phyloP scores from a whole-genome alignment of 2,797 vertebrate genomes.

The Propithecus deckenii region DNA sequence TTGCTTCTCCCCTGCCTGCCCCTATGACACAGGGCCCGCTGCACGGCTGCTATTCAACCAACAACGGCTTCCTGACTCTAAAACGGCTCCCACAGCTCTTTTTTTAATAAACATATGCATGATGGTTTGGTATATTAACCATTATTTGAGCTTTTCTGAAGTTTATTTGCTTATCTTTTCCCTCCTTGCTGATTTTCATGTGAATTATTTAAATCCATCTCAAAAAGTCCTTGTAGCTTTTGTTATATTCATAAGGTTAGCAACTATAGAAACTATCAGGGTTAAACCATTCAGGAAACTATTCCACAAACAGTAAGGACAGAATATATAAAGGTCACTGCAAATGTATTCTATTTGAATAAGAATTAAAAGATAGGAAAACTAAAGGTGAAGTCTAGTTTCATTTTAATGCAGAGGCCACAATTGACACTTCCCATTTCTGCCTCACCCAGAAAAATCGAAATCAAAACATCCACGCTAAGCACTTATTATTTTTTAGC shows the following conservation, averaged over 20 bases:
- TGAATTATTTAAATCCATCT: conserved; percentile 42
- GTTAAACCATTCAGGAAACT: background rate
- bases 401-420: background rate
- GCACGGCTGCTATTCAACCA: no score
- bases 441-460: conserved; percentile 25
- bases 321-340: background rate
- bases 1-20: background rate
- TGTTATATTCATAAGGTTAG: background rate
- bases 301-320: background rate
- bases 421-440: background rate
- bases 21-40: background rate
- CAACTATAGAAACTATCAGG: background rate
- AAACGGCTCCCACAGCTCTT: background rate
- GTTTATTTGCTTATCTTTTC: conserved; percentile 16
- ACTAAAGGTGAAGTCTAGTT: background rate
- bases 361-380: background rate
- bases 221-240: background rate
- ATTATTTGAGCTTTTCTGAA: background rate
- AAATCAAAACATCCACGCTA: background rate
- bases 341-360: background rate
- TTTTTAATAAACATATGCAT: background rate
- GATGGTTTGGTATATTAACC: background rate
- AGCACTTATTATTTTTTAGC: background rate
- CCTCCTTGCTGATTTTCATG: conserved; percentile 36
- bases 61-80: background rate